Percentiles rank a stretch among this genome's conserved stretches.
Conservation (phyloP, 2,113 vertebrate species). For the Brachyistius frenatus region DNA sequence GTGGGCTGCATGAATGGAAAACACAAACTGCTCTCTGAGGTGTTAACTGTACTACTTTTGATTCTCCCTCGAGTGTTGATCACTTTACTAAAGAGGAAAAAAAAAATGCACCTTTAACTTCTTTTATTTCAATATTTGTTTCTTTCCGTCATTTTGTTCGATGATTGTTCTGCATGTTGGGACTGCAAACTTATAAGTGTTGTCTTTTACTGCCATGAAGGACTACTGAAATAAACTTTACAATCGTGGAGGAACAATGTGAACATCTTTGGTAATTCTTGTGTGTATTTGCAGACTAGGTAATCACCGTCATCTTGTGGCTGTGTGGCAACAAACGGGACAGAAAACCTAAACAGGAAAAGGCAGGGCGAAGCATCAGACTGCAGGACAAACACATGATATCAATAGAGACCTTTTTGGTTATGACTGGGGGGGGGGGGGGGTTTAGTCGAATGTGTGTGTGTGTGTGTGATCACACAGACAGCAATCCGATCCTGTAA, state of each 20-base stretch:
- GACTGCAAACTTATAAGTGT: slow-evolving; percentile 95
- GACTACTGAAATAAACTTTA: slow-evolving; percentile 87
- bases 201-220: slow-evolving; percentile 92
- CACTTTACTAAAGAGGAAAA: slow-evolving; percentile 84
- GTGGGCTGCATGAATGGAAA: slow-evolving; percentile 92
- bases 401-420: slow-evolving; percentile 32
- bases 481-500: background rate
- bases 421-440: slow-evolving; percentile 10
- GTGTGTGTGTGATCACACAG: slow-evolving; percentile 18
- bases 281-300: slow-evolving; percentile 1
- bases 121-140: slow-evolving; percentile 82
- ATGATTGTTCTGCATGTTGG: slow-evolving; percentile 98
- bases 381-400: slow-evolving; percentile 42
- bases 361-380: slow-evolving; percentile 40
- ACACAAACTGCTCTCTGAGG: slow-evolving; percentile 75
- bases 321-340: slow-evolving; percentile 53
- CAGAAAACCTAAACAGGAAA: slow-evolving; percentile 78
- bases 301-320: slow-evolving; percentile 3
- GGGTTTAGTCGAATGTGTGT: slow-evolving; percentile 13
- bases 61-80: slow-evolving; percentile 87
- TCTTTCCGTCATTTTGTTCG: slow-evolving; percentile 82
- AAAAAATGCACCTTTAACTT: slow-evolving; percentile 88
- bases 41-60: slow-evolving; percentile 88
- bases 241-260: slow-evolving; percentile 64
- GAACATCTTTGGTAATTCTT: slow-evolving; percentile 7